Conservation (phyloP, 2,113 vertebrate genomes). For the Pionites leucogaster region DNA sequence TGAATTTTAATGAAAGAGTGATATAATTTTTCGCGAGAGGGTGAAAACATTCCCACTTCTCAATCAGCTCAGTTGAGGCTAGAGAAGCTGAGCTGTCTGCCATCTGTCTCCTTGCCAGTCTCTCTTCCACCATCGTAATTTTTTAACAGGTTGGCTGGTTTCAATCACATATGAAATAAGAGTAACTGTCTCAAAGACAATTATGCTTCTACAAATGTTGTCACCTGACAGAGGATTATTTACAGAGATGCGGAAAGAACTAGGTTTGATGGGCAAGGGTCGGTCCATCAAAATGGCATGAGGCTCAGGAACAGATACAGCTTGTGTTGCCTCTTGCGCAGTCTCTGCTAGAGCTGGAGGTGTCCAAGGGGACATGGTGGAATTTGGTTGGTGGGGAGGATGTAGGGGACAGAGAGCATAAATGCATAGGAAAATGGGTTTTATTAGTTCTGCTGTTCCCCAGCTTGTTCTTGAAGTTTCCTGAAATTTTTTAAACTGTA, state of each 20-base stretch:
- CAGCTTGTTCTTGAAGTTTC: background rate
- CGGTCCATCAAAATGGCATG: fast-evolving
- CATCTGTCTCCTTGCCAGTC: constrained; percentile 57
- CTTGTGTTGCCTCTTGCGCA: background rate
- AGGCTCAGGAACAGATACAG: background rate
- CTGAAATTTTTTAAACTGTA: background rate
- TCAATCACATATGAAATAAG: constrained; percentile 2
- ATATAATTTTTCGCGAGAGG: constrained; percentile 43
- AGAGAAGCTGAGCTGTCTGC: constrained; percentile 54
- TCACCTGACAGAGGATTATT: background rate
- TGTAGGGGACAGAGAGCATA: background rate
- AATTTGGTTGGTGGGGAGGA: background rate
- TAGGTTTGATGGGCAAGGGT: background rate
- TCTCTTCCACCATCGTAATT: constrained; percentile 21
- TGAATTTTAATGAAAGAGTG: background rate
- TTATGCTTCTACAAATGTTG: background rate
- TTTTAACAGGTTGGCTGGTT: constrained; percentile 48
- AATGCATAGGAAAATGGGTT: background rate
- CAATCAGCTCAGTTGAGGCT: constrained; percentile 42
- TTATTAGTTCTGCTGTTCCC: background rate
- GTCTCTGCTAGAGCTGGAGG: background rate
- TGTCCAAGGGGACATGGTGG: fast-evolving
- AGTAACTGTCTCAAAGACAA: background rate
- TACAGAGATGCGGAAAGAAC: background rate
- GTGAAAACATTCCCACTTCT: constrained; percentile 56